phyloP scores from a whole-genome alignment of 2,888 invertebrate genomes.

The Omphaloscelis lunosa region DNA sequence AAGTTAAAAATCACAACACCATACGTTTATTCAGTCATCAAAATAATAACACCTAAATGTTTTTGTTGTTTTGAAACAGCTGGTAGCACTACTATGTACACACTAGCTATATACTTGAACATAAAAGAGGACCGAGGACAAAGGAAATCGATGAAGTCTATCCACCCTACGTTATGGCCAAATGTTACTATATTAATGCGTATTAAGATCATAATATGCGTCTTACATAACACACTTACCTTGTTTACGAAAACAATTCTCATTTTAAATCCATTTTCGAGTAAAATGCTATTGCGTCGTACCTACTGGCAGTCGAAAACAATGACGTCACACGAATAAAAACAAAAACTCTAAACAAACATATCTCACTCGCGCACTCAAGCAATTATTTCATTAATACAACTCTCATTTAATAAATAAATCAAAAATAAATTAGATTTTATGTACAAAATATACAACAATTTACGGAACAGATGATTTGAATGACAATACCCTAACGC shows the following conservation, averaged over 20 bases:
- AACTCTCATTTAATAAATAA: slow-evolving; percentile 80
- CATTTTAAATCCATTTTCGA: slow-evolving; percentile 89
- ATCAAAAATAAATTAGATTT: slow-evolving; percentile 82
- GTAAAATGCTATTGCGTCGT: slow-evolving; percentile 92
- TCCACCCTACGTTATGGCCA: slow-evolving; percentile 67
- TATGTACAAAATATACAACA: slow-evolving; percentile 87
- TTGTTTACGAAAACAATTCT: slow-evolving; percentile 83
- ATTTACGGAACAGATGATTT: slow-evolving; percentile 88
- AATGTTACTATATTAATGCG: slow-evolving; percentile 49
- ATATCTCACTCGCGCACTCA: slow-evolving; percentile 78
- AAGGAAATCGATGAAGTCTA: slow-evolving; percentile 88
- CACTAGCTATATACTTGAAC: slow-evolving; percentile 56
- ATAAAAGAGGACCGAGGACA: slow-evolving; percentile 84
- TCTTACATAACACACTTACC: slow-evolving; percentile 78
- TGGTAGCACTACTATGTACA: slow-evolving; percentile 71
- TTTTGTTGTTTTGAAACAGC: slow-evolving; percentile 80
- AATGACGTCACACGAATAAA: slow-evolving; percentile 91
- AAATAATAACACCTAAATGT: slow-evolving; percentile 62
- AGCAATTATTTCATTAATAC: slow-evolving; percentile 71
- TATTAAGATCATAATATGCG: slow-evolving; percentile 66
- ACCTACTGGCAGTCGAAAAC: slow-evolving; percentile 88
- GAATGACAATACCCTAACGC: slow-evolving; percentile 79
- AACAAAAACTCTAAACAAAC: slow-evolving; percentile 79
- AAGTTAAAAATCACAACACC: slow-evolving; percentile 72
- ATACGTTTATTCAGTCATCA: slow-evolving; percentile 65